These are phyloP conservation scores for Peromyscus nudipes DNA, from an alignment of 2,797 vertebrate species.

Conservation along the genomic window DNA sequence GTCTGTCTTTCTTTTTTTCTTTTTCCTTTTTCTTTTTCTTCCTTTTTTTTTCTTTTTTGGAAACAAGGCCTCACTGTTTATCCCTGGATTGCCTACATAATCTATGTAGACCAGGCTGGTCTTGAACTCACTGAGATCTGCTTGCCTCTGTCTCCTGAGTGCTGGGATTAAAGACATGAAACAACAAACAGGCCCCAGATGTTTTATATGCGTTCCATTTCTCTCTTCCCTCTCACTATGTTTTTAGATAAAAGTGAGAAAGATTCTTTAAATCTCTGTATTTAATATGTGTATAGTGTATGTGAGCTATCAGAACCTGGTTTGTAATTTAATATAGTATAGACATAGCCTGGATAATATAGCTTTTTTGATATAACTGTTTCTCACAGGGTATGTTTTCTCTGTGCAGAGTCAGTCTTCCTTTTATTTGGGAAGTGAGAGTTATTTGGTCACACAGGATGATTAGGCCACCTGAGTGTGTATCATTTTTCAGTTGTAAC, in stretches of 20 bases:
- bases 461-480: neutral
- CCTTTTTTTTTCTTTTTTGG: neutral
- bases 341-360: neutral
- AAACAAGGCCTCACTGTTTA: neutral
- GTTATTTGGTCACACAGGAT: neutral
- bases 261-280: neutral
- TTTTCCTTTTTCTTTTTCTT: neutral
- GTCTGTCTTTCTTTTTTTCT: neutral
- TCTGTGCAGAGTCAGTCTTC: neutral
- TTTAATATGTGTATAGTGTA: neutral
- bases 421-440: neutral
- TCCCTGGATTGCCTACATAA: neutral
- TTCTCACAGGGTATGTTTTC: slow-evolving; percentile 11
- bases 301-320: neutral
- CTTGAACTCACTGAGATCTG: neutral
- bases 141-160: neutral
- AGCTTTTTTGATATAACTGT: neutral
- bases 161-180: neutral
- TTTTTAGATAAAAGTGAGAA: slow-evolving; percentile 26
- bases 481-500: neutral
- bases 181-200: neutral
- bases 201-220: neutral
- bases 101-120: neutral
- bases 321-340: neutral
- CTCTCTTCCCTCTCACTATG: neutral